Evolutionary conservation across 1,140 invertebrate species (phyloP), one percentile per base, ranked within the genome.

Genomic region (Drosophila teissieri): DNA sequence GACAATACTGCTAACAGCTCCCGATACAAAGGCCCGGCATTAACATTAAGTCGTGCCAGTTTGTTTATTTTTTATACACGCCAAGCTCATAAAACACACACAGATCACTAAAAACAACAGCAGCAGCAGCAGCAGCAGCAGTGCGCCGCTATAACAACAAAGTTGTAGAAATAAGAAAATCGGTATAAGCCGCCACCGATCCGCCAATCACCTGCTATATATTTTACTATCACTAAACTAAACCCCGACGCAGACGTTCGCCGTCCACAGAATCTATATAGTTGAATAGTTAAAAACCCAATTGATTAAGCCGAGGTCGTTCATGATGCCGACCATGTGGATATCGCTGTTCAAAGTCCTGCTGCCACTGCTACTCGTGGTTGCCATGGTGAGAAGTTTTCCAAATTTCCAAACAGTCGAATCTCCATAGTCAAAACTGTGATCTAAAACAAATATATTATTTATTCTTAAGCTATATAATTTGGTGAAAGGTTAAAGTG

Each of bases 11-110:
- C 19, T 19, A 19, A 55, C 48, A 46, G 19, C 39, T 37, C n/a
- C 37, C 36, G 45, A 52, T 67, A 62, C 31, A 64, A 81, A 68
- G 75, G 69, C 61, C 82, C 70, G 83, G 83, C 80, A 79, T 83
- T 88, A 74, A 82, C 63, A 62, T 88, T 86, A 73, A 89, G 79
- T 88, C 82, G 78, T 86, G 78, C 76, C 84, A 80, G 84, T 89
- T 83, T 89, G 84, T 88, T 88, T 83, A 83, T 80, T 83, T 80
- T 73, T 76, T 65, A 85, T 78, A 83, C 73, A 79, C 52, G 45
- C 67, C 73, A 65, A 64, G 22, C 70, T 36, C 76, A 84, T 67
- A 78, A 84, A 65, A 61, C n/a, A n/a, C n/a, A 68, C 40, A 19
- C 15, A 37, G 53, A 36, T 65, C 54, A 52, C 49, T 37, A 48